Base-by-base conservation (phyloP, 2,113 vertebrate genomes). In the Gobius niger region DNA sequence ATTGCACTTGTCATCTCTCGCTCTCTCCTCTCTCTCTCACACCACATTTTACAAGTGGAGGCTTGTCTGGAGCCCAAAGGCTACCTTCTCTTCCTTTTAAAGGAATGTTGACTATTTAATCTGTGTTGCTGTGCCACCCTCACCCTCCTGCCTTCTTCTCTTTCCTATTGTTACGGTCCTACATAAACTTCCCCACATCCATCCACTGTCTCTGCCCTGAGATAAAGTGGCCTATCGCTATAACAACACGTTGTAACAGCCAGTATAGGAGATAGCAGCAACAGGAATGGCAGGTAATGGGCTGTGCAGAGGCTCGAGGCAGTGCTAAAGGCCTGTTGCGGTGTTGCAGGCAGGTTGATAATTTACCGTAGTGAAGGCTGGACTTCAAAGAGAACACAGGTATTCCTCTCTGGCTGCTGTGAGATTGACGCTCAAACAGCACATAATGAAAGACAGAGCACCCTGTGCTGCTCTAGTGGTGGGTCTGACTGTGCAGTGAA, bases 61-160 rank as follows among this genome's bases (percentile, higher is more conserved):
- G 65, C 90, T 84, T 91, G 91, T 87, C 84, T 87, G 64, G 61
- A 85, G 82, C 87, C 85, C 76, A 86, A 85, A 81, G 84, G 85
- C 84, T 80, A 84, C 85, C 87, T 76, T 86, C 76, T 86, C 76
- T 91, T 88, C 86, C 80, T 88, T 85, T 90, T 85, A 85, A 85
- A 90, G 88, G 90, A 91, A 86, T 90, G 88, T 88, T 80, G 81
- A 44, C 72, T 85, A 83, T 90, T 89, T 87, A 77, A 81, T 85
- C 47, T 68, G 74, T 74, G 74, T 67, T 34, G 76, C 81, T 65
- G 50, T 47, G 57, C 65, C 2, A 14, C 76, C 66, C 68, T 82
- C 64, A 66, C 70, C 47, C 70, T 67, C 68, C 13, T 46, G n/a
- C 16, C 76, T 53, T 75, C 18, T 18, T 42, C 59, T 50, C 52